Evolutionary conservation across 2,113 vertebrate species (phyloP).

Genomic region (Myiopsitta monachus): DNA sequence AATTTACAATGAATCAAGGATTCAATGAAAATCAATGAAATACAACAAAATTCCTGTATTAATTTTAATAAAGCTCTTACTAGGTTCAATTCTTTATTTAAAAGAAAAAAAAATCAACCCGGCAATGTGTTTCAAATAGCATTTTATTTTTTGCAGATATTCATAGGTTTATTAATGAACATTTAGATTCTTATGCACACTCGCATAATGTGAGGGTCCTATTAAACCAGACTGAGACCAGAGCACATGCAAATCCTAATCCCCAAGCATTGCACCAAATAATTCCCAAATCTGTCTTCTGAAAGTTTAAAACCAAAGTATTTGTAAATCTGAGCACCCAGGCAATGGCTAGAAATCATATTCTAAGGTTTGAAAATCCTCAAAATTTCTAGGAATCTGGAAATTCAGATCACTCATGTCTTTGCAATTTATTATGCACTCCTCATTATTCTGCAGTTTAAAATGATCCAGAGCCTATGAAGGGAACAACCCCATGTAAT

Average conservation of each 20-base stretch:
- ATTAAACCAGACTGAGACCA: background rate
- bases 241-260: background rate
- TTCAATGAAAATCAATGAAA: constrained; percentile 16
- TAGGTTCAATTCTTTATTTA: background rate
- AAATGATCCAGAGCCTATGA: background rate
- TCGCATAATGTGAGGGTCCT: background rate
- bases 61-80: constrained; percentile 18
- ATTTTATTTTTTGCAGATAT: background rate
- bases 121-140: background rate
- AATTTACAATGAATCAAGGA: background rate
- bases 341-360: rapidly evolving
- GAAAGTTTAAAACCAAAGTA: background rate
- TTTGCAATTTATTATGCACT: background rate
- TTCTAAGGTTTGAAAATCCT: background rate
- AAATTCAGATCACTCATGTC: background rate
- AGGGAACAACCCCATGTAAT: background rate
- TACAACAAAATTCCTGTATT: background rate
- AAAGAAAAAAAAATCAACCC: background rate
- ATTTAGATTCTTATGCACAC: background rate
- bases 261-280: background rate
- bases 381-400: background rate
- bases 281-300: background rate
- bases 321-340: background rate
- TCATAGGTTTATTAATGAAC: background rate
- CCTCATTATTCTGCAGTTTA: background rate